phyloP scores from a whole-genome alignment of 2,113 vertebrate species.

The Bungarus multicinctus region DNA sequence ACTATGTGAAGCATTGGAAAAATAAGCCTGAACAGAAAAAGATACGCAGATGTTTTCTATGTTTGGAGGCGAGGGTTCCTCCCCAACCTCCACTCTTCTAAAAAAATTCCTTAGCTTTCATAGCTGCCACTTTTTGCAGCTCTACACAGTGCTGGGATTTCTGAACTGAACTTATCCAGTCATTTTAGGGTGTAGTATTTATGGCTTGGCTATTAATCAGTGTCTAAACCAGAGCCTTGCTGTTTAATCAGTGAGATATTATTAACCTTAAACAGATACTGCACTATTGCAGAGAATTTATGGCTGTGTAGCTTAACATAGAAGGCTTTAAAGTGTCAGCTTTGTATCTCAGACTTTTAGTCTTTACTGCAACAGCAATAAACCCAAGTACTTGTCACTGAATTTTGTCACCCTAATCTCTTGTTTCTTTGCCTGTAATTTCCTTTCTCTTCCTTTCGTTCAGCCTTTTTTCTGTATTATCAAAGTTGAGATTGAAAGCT shows the following conservation, averaged over 20 bases:
- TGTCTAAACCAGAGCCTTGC: background rate
- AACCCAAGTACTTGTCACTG: background rate
- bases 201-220: background rate
- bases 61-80: conserved; percentile 22
- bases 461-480: background rate
- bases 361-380: background rate
- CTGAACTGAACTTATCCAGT: background rate
- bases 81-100: conserved; percentile 17
- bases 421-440: background rate
- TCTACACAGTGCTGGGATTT: background rate
- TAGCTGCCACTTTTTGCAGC: conserved; percentile 23
- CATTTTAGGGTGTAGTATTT: background rate
- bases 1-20: conserved; percentile 68
- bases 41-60: conserved; percentile 63
- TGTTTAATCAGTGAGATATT: background rate
- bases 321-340: background rate
- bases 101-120: conserved; percentile 10
- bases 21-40: conserved; percentile 59
- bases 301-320: background rate
- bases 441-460: background rate
- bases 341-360: background rate
- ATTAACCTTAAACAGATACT: background rate
- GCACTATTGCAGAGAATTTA: background rate
- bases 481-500: background rate
- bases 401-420: background rate